Base-by-base conservation (phyloP, 2,113 vertebrate species). In the Amblyopsis rosae region DNA sequence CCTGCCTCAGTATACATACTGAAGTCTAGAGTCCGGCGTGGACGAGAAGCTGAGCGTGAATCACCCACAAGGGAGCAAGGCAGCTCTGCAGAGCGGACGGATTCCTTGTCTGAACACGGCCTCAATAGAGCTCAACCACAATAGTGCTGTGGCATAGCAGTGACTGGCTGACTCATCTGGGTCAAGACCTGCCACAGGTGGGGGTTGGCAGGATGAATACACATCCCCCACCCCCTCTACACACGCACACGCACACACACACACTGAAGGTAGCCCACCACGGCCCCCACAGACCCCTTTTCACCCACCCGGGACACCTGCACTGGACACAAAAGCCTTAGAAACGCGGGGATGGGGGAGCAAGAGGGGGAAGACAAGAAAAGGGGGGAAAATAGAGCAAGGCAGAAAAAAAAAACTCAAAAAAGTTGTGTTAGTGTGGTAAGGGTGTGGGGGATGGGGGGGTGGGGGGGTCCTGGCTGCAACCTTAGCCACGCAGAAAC, bases 251-350 rank as follows among this genome's bases (percentile, higher is more conserved):
- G 3, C 53, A 3, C 7, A 7, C 53, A 13, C 53, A 54, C 13
- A 13, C n/a, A 11, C n/a, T 49, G 26, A 83, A 53, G 45, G 66
- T 73, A 57, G 67, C 62, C 82, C 76, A 67, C 79, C 72, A 63
- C 77, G 84, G 76, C 67, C 79, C 80, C 57, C 2, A 60, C 46
- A 58, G 69, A 49, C 73, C 77, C 82, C 84, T 80, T 87, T 89
- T 90, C 83, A 86, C 82, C 79, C 82, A 77, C 65, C 79, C 69
- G 73, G 88, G 88, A 92, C 93, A 93, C 92, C 93, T 93, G 93
- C 91, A 83, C 82, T 41, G 76, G 75, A 84, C 84, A 92, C 91
- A 93, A 93, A 91, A 88, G 90, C 87, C 78, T 76, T 79, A 70
- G 81, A 53, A 26, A 41, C 19, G 55, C 41, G n/a, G 59, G 56